Conservation (phyloP, 2,797 vertebrate species). For the Xenops minutus region DNA sequence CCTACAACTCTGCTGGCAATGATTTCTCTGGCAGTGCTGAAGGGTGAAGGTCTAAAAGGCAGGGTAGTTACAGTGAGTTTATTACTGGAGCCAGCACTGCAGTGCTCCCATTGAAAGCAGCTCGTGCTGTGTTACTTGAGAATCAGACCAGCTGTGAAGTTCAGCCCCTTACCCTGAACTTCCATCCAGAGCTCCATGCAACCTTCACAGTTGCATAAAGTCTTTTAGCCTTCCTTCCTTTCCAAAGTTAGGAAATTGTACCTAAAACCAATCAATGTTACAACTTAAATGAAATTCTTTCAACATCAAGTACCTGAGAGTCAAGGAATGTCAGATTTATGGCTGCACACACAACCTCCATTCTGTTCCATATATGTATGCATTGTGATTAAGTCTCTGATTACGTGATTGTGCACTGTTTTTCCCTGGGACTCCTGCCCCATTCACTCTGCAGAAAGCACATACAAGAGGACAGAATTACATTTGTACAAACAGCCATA, state of each 20-base stretch:
- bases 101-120: background rate
- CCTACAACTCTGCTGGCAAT: background rate
- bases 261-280: background rate
- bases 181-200: background rate
- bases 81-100: background rate
- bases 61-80: background rate
- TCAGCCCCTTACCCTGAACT: background rate
- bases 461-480: background rate
- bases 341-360: background rate
- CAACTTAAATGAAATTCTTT: background rate
- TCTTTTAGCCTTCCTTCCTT: background rate
- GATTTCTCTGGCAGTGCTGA: background rate
- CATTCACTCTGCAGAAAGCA: constrained; percentile 13
- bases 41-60: background rate
- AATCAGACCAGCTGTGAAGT: background rate
- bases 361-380: background rate
- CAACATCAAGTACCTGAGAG: background rate
- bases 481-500: constrained; percentile 15
- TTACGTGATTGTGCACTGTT: background rate
- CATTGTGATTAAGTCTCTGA: constrained; percentile 14
- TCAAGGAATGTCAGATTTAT: background rate
- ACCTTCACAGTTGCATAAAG: background rate
- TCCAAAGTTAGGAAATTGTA: background rate
- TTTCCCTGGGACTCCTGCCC: background rate
- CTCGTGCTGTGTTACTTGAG: background rate